Evolutionary conservation across 1,140 invertebrate genomes (phyloP).

Genomic region (Cataglyphis hispanica): DNA sequence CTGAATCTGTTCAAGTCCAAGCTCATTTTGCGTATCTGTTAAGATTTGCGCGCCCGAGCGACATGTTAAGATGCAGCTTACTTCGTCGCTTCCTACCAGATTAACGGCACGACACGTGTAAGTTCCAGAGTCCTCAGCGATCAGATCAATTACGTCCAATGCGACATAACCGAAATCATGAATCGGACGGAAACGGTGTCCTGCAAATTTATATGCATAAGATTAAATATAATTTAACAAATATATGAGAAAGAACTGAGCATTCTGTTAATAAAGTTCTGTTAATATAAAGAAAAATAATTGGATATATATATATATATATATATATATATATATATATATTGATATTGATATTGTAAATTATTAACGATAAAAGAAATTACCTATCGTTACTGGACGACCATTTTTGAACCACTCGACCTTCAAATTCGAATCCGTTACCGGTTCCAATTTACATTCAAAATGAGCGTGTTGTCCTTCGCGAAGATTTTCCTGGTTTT

Average conservation of each 20-base stretch:
- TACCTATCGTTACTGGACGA: slow-evolving; percentile 93
- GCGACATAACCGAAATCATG: slow-evolving; percentile 98
- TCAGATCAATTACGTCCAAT: slow-evolving; percentile 95
- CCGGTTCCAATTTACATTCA: slow-evolving; percentile 98
- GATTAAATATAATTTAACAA: slow-evolving; percentile 22
- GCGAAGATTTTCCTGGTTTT: slow-evolving; percentile 93
- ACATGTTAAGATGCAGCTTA: slow-evolving; percentile 90
- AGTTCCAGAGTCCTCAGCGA: slow-evolving; percentile 96
- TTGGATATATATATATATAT: too few relatives aligned
- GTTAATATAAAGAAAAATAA: neutral
- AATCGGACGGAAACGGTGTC: slow-evolving; percentile 96
- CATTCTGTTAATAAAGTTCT: neutral
- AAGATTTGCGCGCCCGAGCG: slow-evolving; percentile 92
- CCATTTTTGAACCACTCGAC: slow-evolving; percentile 98
- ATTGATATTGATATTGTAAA: too few relatives aligned
- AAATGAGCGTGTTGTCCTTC: slow-evolving; percentile 98
- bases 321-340: too few relatives aligned
- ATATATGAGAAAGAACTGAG: too few relatives aligned
- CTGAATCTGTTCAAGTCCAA: slow-evolving; percentile 94
- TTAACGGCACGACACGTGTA: slow-evolving; percentile 98
- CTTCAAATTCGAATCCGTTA: slow-evolving; percentile 96
- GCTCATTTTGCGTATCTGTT: slow-evolving; percentile 94
- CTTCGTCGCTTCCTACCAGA: slow-evolving; percentile 94
- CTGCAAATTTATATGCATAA: slow-evolving; percentile 80
- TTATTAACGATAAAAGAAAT: neutral